Evolutionary conservation across 2,113 vertebrate genomes (phyloP), one percentile per base, ranked within the genome.

Genomic region (Sebastes schlegelii): DNA sequence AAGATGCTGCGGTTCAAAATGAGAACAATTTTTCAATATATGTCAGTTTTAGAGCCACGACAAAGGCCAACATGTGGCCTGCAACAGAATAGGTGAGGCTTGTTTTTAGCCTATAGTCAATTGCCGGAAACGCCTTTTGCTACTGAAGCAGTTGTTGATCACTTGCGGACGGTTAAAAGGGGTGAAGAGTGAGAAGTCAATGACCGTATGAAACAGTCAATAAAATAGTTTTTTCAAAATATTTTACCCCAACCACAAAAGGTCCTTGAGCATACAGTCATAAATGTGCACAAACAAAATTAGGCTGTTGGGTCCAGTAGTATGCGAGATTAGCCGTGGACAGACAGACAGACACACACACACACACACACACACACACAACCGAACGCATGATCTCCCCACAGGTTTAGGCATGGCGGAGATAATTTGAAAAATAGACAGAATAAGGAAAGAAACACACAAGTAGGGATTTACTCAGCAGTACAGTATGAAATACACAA

Each of bases 381-480:
- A 19, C 7, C 54, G 1, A 8, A 55, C 1, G n/a, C 55, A 21
- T 21, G 19, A 57, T 23, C 55, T 57, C 55, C 55, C 55, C 10
- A 23, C 10, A 11, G 55, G n/a, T n/a, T 57, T 57, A 57, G 4
- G 23, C 55, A n/a, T 57, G n/a, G 55, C n/a, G 4, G 10, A 21
- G 55, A 21, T 7, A 17, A 57, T 57, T 21, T 7, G 21, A 79
- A 79, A 86, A 42, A 61, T 4, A 40, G 14, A 11, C 43, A 26
- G n/a, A 21, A 62, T 8, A 11, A 23, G 16, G 9, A 49, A 54
- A n/a, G 58, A 76, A 70, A 48, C 45, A 65, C 10, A 13, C 23
- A 58, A 54, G 26, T 12, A 68, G 42, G 34, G 26, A 62, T 77
- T 75, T 65, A 17, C 21, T 65, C 2, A 23, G 64, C 66, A 42